A percentile compares a stretch with the other conserved stretches of the same genome.
Conservation (phyloP, 1,140 invertebrate genomes). For the Myzus persicae region DNA sequence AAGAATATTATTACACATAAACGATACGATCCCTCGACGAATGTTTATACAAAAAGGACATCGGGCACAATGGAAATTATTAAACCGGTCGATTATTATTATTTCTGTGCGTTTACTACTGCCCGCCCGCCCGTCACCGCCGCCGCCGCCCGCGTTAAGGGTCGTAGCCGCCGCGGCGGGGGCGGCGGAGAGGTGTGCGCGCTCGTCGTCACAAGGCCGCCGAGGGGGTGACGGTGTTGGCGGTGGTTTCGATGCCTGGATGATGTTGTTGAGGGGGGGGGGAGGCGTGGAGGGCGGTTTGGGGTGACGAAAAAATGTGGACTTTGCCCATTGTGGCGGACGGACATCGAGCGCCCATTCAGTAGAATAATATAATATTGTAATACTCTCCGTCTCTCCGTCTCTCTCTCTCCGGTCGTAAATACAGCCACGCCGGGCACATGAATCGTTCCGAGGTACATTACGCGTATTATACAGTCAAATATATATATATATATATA, state of each 20-base stretch:
- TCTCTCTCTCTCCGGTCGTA: background rate
- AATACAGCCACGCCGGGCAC: background rate
- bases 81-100: constrained; percentile 43
- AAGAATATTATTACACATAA: background rate
- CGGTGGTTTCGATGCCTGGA: too few species aligned
- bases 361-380: background rate
- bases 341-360: background rate
- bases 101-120: background rate
- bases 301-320: constrained; percentile 39
- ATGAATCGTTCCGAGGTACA: background rate
- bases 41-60: constrained; percentile 36
- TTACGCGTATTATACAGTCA: background rate
- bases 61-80: constrained; percentile 8
- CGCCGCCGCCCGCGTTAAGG: constrained; percentile 3
- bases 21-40: constrained; percentile 18
- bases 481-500: background rate
- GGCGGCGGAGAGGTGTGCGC: background rate
- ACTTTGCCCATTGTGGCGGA: background rate
- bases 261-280: background rate
- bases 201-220: background rate
- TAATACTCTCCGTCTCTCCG: background rate
- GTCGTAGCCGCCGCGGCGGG: background rate
- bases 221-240: too few species aligned
- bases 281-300: background rate
- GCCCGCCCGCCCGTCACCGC: background rate